A percentile compares a stretch with the other conserved stretches of the same genome.
phyloP scores from a whole-genome alignment of 2,888 invertebrate species.

The Spisula subtruncata region DNA sequence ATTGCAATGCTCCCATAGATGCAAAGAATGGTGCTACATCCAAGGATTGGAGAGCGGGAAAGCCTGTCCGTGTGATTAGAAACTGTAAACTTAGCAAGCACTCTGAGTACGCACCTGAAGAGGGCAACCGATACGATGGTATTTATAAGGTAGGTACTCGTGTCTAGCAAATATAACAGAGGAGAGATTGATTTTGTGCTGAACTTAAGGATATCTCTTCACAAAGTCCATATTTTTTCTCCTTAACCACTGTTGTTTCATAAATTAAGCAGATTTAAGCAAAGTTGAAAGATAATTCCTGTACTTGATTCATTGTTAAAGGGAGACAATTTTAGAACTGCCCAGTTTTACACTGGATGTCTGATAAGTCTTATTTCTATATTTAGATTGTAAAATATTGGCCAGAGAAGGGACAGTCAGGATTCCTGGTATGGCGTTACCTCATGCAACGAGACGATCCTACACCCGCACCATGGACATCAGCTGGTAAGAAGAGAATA shows the following conservation, averaged over 20 bases:
- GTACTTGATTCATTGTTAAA: too few species aligned
- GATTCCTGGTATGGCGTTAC: slow-evolving; percentile 94
- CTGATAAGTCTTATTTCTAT: too few species aligned
- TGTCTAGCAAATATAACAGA: too few species aligned
- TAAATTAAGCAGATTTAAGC: too few species aligned
- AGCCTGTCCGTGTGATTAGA: slow-evolving; percentile 93
- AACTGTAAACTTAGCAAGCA: slow-evolving; percentile 93
- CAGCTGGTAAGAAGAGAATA: slow-evolving; percentile 90
- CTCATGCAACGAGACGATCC: slow-evolving; percentile 93
- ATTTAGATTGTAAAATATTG: slow-evolving; percentile 93
- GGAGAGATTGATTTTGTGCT: too few species aligned
- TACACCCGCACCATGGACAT: slow-evolving; percentile 93
- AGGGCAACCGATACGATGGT: slow-evolving; percentile 93
- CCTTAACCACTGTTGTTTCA: too few species aligned
- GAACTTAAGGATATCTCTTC: too few species aligned
- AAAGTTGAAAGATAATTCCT: too few species aligned
- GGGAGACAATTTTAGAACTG: too few species aligned
- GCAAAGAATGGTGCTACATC: slow-evolving; percentile 91
- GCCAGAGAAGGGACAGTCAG: slow-evolving; percentile 93
- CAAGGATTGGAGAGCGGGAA: slow-evolving; percentile 92
- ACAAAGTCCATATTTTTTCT: too few species aligned
- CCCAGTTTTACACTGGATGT: too few species aligned
- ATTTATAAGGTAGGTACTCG: slow-evolving; percentile 91
- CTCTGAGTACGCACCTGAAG: slow-evolving; percentile 93
- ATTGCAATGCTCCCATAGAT: slow-evolving; percentile 92